A percentile compares a stretch with the other conserved stretches of the same genome.
These are phyloP conservation scores for Amphiprion percula DNA, from an alignment of 2,113 vertebrate species.

Conservation along the genomic window DNA sequence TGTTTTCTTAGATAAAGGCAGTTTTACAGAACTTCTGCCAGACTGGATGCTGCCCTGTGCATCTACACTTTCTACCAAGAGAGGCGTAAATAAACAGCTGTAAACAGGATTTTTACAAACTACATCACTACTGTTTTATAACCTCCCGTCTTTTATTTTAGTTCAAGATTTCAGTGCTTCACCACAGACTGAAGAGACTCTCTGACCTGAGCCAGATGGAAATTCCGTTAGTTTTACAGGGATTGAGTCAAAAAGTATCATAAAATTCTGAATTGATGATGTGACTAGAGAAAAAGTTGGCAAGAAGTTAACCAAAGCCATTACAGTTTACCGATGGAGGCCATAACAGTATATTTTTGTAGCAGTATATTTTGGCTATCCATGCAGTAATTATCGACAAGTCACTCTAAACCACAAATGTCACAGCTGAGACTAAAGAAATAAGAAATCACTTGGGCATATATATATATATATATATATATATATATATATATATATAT, in stretches of 20 bases:
- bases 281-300: not conserved
- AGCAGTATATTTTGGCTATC: not conserved
- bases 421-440: not conserved
- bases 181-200: not conserved
- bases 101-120: not conserved
- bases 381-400: not conserved
- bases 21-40: constrained; percentile 14
- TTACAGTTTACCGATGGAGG: not conserved
- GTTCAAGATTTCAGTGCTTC: too few species aligned
- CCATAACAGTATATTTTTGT: not conserved
- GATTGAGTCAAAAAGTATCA: too few species aligned
- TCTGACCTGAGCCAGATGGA: not conserved
- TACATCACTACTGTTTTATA: not conserved
- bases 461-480: too few species aligned
- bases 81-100: not conserved
- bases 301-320: not conserved
- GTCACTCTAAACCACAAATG: constrained; percentile 14
- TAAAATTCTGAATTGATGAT: too few species aligned
- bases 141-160: too few species aligned
- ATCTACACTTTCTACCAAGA: not conserved
- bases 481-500: too few species aligned
- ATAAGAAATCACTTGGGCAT: not conserved
- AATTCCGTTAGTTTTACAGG: too few species aligned
- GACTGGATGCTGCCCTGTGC: constrained; percentile 3
- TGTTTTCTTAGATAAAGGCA: constrained; percentile 12